A percentile compares a stretch with the other conserved stretches of the same genome.
These are phyloP conservation scores for Charadrius vociferus DNA, from an alignment of 2,113 vertebrate species.

Conservation along the genomic window DNA sequence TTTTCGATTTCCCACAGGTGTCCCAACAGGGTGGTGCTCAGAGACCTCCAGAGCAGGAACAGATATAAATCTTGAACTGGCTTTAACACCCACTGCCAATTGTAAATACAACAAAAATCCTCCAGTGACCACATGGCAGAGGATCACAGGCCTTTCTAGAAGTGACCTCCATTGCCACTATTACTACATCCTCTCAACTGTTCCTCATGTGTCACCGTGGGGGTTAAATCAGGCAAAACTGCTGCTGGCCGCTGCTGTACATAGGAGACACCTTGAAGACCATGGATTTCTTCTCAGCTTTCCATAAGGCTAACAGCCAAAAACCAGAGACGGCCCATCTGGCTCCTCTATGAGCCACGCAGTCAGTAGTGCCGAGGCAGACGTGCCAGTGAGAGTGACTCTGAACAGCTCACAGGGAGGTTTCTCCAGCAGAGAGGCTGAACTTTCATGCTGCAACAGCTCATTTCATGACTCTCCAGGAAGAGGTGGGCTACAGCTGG, in stretches of 20 bases:
- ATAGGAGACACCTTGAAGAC: neutral
- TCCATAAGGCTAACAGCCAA: conserved; percentile 2
- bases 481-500: conserved; percentile 61
- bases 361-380: conserved; percentile 4
- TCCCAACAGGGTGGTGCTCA: neutral
- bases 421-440: conserved; percentile 30
- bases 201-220: neutral
- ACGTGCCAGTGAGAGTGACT: neutral
- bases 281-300: neutral
- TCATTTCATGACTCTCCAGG: conserved; percentile 60
- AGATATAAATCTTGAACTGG: neutral
- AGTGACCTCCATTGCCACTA: neutral
- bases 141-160: neutral
- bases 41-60: neutral
- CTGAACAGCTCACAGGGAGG: conserved; percentile 24
- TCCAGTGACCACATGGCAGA: neutral
- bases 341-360: conserved; percentile 10
- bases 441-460: conserved; percentile 52
- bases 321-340: neutral
- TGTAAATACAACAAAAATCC: neutral
- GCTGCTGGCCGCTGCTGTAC: neutral
- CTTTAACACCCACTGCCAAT: neutral
- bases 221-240: neutral
- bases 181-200: neutral
- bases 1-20: neutral